Conservation (phyloP, 2,888 invertebrate genomes). For the Sarcophaga variegata region DNA sequence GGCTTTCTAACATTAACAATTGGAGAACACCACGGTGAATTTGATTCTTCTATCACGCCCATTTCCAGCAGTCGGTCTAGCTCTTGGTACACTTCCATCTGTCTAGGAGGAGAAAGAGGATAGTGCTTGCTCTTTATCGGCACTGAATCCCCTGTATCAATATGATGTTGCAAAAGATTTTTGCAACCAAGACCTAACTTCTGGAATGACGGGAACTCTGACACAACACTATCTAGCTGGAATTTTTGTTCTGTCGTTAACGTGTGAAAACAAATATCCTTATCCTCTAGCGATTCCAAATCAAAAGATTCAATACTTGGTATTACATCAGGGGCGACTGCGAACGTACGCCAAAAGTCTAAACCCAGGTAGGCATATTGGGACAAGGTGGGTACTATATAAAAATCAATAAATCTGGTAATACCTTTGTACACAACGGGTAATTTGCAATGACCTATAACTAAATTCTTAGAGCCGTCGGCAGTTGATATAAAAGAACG, state of each 20-base stretch:
- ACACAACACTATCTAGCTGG: constrained; percentile 8
- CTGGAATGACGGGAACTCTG: constrained; percentile 29
- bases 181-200: constrained; percentile 20
- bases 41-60: constrained; percentile 48
- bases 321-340: constrained; percentile 4
- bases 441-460: constrained; percentile 31
- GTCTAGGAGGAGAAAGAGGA: not conserved
- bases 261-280: not conserved
- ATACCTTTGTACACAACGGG: not conserved
- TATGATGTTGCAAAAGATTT: constrained; percentile 13
- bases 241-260: constrained; percentile 18
- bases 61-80: constrained; percentile 45
- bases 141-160: constrained; percentile 29
- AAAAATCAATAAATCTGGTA: constrained; percentile 3
- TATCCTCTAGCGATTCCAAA: not conserved
- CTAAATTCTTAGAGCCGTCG: constrained; percentile 23
- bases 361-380: constrained; percentile 5
- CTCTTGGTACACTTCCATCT: constrained; percentile 51
- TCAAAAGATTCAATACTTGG: not conserved
- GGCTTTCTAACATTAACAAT: too few species aligned
- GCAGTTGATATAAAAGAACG: constrained; percentile 38
- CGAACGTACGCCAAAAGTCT: constrained; percentile 17
- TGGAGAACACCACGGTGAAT: constrained; percentile 42
- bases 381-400: constrained; percentile 26
- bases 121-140: constrained; percentile 55